Evolutionary conservation across 2,113 vertebrate genomes (phyloP), one percentile per base, ranked within the genome.

Genomic region (Taxidea taxus): DNA sequence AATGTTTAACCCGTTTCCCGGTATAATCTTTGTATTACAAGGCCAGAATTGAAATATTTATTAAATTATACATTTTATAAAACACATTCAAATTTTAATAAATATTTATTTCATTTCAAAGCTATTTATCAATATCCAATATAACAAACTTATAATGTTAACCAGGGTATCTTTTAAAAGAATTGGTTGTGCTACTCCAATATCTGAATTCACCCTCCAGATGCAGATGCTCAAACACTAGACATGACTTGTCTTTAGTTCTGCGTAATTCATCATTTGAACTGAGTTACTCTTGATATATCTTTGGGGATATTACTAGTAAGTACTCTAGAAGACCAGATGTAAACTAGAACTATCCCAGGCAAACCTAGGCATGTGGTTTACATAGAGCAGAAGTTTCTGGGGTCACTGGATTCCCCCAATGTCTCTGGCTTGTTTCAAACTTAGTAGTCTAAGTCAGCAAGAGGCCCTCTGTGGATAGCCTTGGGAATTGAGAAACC

Each of bases 391-490:
- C 5, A 86, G 21, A 86, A 89, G 1, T 74, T 81, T 18, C 25
- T 4, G n/a, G 81, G 20, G n/a, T 12, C 12, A 37, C 10, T 25
- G 4, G 34, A 2, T 58, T 75, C 15, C 16, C 3, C 29, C 9
- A n/a, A 66, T 37, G 23, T 1, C 16, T 82, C 6, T 49, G 37
- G 18, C 42, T 16, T 84, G 11, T 27, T 83, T 60, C 29, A 34
- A 51, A 27, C 13, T 34, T n/a, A 70, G 10, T 51, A 18, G 70
- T 25, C 7, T 81, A 42, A 11, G 10, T 80, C n/a, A n/a, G 15
- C 9, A 21, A 27, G 6, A 31, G 3, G 0, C 5, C 0, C 23
- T 47, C 1, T 81, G 6, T 42, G 29, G 1, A 9, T 64, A 66
- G 47, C 0, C 2, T 37, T 87, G 47, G 16, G 10, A 31, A 23